Evolutionary conservation across 2,797 vertebrate species (phyloP), one percentile per base, ranked within the genome.

Genomic region (Lepus oiostolus): DNA sequence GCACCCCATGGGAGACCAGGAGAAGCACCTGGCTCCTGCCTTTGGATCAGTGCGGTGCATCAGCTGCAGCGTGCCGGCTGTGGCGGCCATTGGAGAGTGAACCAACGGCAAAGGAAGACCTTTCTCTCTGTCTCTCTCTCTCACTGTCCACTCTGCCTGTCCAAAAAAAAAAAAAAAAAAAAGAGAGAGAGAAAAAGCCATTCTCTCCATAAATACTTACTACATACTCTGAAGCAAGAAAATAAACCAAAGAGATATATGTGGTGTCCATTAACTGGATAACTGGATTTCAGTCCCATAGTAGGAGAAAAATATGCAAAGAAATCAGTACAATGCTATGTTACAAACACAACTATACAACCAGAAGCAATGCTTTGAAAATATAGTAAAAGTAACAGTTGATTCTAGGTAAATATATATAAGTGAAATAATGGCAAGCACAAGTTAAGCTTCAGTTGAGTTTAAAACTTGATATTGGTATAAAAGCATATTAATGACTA

Each of bases 271-370:
- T 74, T 30, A 68, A 62, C 17, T 87, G n/a, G 12, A 79, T 30
- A 74, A 62, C 17, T 87, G n/a, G 12, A 83, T 90, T 93, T 83
- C 32, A 93, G 28, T 60, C 71, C 14, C 70, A 92, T 0, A 65
- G 26, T 70, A 75, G 16, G 42, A 35, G 38, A 75, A 52, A 89
- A 91, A 70, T 26, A 13, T 12, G 35, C 42, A 77, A 86, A 67
- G 21, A 92, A 90, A 52, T 92, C 65, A 90, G 4, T 86, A n/a
- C 3, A 87, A 13, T 62, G 38, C 28, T 83, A 32, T 71, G 50
- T 26, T 52, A 52, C 2, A 67, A n/a, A 72, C 67, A 76, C 16
- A 82, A 72, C 67, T 89, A 86, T 16, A 60, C 30, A 21, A 3
- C 21, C 24, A 26, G 22, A 90, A 90, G 47, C 26, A 60, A 12